Evolutionary conservation across 2,797 vertebrate genomes (phyloP).

Genomic region (Rhabdophis nuchalis): DNA sequence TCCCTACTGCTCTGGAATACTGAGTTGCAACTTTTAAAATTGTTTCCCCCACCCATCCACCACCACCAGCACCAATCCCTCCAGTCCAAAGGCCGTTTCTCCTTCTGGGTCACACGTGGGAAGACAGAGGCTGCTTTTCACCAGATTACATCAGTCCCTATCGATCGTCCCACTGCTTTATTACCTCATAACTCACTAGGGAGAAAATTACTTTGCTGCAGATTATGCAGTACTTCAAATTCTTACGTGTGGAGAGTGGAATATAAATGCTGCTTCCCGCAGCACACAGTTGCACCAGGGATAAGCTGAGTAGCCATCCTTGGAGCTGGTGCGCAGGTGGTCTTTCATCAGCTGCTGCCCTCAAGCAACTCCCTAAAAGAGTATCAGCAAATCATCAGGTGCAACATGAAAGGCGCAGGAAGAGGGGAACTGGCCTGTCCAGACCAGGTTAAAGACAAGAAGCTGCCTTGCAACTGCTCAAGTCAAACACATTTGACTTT

Average conservation of each 20-base stretch:
- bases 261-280: neutral
- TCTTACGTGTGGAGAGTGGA: neutral
- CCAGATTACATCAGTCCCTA: constrained; percentile 27
- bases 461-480: neutral
- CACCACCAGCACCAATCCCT: neutral
- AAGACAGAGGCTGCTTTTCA: neutral
- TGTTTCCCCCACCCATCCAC: too few species aligned
- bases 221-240: constrained; percentile 21
- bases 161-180: constrained; percentile 20
- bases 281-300: too few species aligned
- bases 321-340: neutral
- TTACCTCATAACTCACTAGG: constrained; percentile 23
- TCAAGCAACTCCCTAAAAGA: neutral
- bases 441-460: neutral
- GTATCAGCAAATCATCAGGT: neutral
- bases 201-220: constrained; percentile 29
- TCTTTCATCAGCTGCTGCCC: neutral
- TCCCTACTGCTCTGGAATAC: neutral
- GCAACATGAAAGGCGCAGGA: neutral
- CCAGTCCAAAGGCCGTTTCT: neutral
- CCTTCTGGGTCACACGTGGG: constrained; percentile 5
- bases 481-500: neutral
- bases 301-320: neutral
- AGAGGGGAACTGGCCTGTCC: too few species aligned
- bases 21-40: neutral